Percentiles rank a stretch among this genome's conserved stretches.
These are phyloP conservation scores for Phrynocephalus versicolor DNA, from an alignment of 2,113 vertebrate genomes.

Conservation along the genomic window DNA sequence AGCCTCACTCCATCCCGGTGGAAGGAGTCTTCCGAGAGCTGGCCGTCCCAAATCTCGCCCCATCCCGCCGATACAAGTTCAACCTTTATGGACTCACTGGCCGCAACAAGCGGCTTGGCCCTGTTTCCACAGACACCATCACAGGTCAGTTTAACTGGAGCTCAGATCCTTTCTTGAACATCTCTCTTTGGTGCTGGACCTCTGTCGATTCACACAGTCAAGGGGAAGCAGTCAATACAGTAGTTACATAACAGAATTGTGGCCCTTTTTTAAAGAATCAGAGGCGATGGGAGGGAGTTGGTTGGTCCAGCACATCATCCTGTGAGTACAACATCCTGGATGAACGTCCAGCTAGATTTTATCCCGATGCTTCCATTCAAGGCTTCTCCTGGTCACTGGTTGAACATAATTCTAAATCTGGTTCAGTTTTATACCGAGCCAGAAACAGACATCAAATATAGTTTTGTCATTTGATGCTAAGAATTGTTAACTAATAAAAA, in stretches of 20 bases:
- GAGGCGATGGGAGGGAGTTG: not conserved
- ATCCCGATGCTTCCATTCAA: not conserved
- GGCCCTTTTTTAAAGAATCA: not conserved
- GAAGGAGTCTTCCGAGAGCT: not conserved
- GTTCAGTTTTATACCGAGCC: not conserved
- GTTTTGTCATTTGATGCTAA: too few relatives aligned
- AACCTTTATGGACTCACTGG: slow-evolving; percentile 60
- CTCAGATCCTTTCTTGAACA: too few relatives aligned
- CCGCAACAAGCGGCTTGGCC: slow-evolving; percentile 52
- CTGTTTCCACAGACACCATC: slow-evolving; percentile 57
- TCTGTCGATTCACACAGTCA: not conserved
- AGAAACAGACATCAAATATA: too few relatives aligned
- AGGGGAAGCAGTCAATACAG: not conserved
- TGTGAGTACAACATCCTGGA: not conserved
- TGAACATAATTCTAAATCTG: not conserved
- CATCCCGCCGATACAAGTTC: slow-evolving; percentile 68
- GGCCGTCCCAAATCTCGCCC: slow-evolving; percentile 43
- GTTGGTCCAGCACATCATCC: not conserved
- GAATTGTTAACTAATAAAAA: too few relatives aligned
- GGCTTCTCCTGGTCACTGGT: not conserved
- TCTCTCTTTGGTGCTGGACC: not conserved
- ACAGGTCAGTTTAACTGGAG: slow-evolving; percentile 55
- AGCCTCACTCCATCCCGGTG: slow-evolving; percentile 32
- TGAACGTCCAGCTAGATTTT: not conserved
- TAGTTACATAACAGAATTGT: not conserved